These are phyloP conservation scores for Batillaria attramentaria DNA, from an alignment of 1,140 invertebrate genomes.

Conservation along the genomic window DNA sequence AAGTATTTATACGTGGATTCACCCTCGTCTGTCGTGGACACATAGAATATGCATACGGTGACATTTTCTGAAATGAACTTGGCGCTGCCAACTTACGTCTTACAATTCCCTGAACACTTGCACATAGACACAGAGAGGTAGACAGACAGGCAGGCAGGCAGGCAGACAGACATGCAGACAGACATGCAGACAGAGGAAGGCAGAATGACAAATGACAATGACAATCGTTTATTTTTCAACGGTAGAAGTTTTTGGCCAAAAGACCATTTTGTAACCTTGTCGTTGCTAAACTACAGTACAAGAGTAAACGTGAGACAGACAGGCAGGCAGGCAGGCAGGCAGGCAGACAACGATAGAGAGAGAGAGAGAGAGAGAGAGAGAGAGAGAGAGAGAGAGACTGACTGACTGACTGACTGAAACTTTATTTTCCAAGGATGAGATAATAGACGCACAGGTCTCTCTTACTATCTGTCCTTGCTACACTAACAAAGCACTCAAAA, in stretches of 20 bases:
- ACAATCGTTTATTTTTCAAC: no score
- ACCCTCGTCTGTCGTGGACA: background rate
- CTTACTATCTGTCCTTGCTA: no score
- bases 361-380: constrained; percentile 25
- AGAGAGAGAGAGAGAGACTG: no score
- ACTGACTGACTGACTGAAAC: background rate
- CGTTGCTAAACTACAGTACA: no score
- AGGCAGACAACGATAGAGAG: background rate
- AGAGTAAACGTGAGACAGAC: background rate
- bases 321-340: background rate
- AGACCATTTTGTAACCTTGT: no score
- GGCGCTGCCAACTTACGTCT: background rate
- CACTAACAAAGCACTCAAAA: no score
- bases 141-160: background rate
- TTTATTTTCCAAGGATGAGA: no score
- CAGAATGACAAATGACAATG: background rate
- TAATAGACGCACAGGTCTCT: no score
- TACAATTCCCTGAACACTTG: no score
- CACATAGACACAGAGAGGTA: constrained; percentile 20
- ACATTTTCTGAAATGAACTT: background rate
- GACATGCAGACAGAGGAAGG: background rate
- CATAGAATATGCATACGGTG: background rate
- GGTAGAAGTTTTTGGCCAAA: background rate
- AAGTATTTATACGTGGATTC: background rate
- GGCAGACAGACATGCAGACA: background rate